Percentiles rank a stretch among this genome's conserved stretches.
phyloP scores from a whole-genome alignment of 2,888 invertebrate genomes.

The Tachina lurida region DNA sequence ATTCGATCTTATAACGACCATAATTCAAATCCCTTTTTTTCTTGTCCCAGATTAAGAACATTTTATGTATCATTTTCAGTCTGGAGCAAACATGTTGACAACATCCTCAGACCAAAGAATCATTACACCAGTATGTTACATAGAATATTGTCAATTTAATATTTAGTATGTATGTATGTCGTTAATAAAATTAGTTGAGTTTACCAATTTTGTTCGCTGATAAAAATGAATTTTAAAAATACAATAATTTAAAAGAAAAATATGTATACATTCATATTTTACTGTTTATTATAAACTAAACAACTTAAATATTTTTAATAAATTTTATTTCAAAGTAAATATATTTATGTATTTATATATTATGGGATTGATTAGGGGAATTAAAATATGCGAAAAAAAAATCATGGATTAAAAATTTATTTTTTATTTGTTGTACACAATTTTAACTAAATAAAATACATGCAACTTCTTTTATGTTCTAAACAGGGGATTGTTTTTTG shows the following conservation, averaged over 20 bases:
- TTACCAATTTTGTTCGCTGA: not conserved
- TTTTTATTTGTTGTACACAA: constrained; percentile 43
- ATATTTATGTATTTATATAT: constrained; percentile 9
- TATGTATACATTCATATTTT: not conserved
- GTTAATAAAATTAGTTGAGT: not conserved
- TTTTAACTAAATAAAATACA: constrained; percentile 58
- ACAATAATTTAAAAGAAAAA: not conserved
- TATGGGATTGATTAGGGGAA: not conserved
- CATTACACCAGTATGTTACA: too few species aligned
- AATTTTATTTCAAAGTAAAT: constrained; percentile 55
- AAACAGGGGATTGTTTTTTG: constrained; percentile 15
- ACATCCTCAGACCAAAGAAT: too few species aligned
- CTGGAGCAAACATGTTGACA: too few species aligned
- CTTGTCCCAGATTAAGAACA: too few species aligned
- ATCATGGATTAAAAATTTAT: constrained; percentile 21
- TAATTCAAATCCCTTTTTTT: too few species aligned
- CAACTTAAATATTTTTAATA: constrained; percentile 49
- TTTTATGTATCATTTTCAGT: too few species aligned
- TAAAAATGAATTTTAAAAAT: too few species aligned
- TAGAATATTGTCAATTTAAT: too few species aligned
- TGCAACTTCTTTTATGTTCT: constrained; percentile 29
- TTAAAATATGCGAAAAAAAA: constrained; percentile 22
- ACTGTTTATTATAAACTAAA: constrained; percentile 48
- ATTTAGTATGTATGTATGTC: too few species aligned
- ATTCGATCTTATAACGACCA: too few species aligned